Evolutionary conservation across 1,140 invertebrate genomes (phyloP).

Genomic region (Micrasema longulum): DNA sequence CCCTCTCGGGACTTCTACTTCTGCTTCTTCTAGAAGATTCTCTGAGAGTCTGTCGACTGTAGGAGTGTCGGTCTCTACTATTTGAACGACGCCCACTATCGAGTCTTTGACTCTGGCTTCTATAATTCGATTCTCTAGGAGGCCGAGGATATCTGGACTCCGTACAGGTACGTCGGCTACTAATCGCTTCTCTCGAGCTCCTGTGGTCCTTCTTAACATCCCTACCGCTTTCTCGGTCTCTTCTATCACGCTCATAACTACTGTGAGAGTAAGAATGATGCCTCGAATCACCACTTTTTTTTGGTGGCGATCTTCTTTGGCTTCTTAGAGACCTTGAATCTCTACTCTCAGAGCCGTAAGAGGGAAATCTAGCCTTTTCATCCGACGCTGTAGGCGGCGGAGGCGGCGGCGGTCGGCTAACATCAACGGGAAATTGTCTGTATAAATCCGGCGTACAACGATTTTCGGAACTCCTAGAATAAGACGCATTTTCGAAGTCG

Average conservation of each 20-base stretch:
- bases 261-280: background rate
- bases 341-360: background rate
- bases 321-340: slow-evolving; percentile 1
- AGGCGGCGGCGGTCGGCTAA: slow-evolving; percentile 2
- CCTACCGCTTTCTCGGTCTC: background rate
- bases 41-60: background rate
- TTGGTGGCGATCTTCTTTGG: background rate
- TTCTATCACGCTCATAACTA: background rate
- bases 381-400: too few relatives aligned
- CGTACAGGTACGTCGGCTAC: background rate
- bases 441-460: background rate
- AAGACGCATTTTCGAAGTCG: background rate
- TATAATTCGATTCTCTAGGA: background rate
- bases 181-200: background rate
- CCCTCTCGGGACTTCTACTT: background rate
- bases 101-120: background rate
- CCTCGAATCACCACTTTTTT: background rate
- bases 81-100: background rate
- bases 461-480: too few relatives aligned
- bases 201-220: background rate
- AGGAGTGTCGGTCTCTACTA: background rate
- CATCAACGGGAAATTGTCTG: background rate
- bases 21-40: background rate
- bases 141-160: background rate
- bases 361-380: too few relatives aligned